phyloP scores from a whole-genome alignment of 1,140 invertebrate genomes.

The Heliconius nattereri region DNA sequence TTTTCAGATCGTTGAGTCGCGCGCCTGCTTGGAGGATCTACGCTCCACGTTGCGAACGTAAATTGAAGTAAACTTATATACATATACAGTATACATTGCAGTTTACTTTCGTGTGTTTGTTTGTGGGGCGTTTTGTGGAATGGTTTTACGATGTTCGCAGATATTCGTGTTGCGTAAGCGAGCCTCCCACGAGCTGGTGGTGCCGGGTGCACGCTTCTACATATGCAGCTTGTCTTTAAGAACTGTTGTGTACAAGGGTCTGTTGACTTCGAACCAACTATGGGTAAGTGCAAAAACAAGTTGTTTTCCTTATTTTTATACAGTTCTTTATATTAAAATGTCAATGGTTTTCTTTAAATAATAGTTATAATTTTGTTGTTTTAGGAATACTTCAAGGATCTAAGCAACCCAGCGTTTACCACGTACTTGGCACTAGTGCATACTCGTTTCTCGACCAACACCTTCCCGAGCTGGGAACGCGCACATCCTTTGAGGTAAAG shows the following conservation, averaged over 20 bases:
- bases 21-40: constrained; percentile 50
- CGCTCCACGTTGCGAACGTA: constrained; percentile 41
- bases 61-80: constrained; percentile 61
- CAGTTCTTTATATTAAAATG: too few relatives aligned
- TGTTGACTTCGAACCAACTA: constrained; percentile 97
- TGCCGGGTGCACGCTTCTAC: constrained; percentile 94
- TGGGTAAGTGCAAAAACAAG: constrained; percentile 83
- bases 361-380: background rate
- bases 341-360: too few relatives aligned
- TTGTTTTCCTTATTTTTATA: too few relatives aligned
- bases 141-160: constrained; percentile 77
- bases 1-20: constrained; percentile 72
- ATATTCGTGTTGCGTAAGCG: constrained; percentile 96
- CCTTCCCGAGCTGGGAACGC: constrained; percentile 99
- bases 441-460: constrained; percentile 98
- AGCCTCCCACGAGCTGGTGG: constrained; percentile 93
- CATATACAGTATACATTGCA: constrained; percentile 37
- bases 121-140: constrained; percentile 40
- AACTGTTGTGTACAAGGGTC: constrained; percentile 98
- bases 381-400: constrained; percentile 84
- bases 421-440: constrained; percentile 98
- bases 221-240: constrained; percentile 96
- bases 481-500: constrained; percentile 97
- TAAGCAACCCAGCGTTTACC: constrained; percentile 90
- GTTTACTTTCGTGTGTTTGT: constrained; percentile 37